A percentile compares a stretch with the other conserved stretches of the same genome.
phyloP scores from a whole-genome alignment of 2,113 vertebrate species.

The Orthonyx spaldingii region DNA sequence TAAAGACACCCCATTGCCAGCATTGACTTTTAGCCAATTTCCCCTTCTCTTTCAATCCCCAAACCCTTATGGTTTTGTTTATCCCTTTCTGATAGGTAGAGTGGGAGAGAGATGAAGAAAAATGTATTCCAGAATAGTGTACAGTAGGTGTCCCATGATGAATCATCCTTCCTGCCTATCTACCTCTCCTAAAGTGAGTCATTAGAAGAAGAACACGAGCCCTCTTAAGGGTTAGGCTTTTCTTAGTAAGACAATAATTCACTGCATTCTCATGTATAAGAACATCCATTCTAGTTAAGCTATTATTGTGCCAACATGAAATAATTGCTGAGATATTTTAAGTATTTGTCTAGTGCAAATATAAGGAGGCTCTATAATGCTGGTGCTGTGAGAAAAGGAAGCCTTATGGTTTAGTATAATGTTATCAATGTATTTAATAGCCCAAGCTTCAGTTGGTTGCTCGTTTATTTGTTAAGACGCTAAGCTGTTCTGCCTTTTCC shows the following conservation, averaged over 20 bases:
- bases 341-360: slow-evolving; percentile 42
- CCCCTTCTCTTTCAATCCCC: not conserved
- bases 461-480: not conserved
- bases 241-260: slow-evolving; percentile 51
- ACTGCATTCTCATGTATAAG: slow-evolving; percentile 8
- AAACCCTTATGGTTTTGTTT: slow-evolving; percentile 25
- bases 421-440: not conserved
- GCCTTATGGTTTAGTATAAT: not conserved
- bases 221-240: slow-evolving; percentile 50
- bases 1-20: not conserved
- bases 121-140: slow-evolving; percentile 59
- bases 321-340: slow-evolving; percentile 47
- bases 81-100: slow-evolving; percentile 45
- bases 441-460: not conserved
- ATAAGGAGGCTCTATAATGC: slow-evolving; percentile 1
- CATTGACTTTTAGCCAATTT: slow-evolving; percentile 9
- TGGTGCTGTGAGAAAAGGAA: not conserved
- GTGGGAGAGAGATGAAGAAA: slow-evolving; percentile 58
- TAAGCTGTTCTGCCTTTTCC: not conserved
- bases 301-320: slow-evolving; percentile 50
- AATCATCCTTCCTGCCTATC: slow-evolving; percentile 63
- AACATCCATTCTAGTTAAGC: slow-evolving; percentile 26
- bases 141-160: slow-evolving; percentile 54
- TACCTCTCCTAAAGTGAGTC: slow-evolving; percentile 63
- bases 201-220: slow-evolving; percentile 52